Evolutionary conservation across 2,113 vertebrate species (phyloP), one percentile per base, ranked within the genome.

Genomic region (Merops nubicus): DNA sequence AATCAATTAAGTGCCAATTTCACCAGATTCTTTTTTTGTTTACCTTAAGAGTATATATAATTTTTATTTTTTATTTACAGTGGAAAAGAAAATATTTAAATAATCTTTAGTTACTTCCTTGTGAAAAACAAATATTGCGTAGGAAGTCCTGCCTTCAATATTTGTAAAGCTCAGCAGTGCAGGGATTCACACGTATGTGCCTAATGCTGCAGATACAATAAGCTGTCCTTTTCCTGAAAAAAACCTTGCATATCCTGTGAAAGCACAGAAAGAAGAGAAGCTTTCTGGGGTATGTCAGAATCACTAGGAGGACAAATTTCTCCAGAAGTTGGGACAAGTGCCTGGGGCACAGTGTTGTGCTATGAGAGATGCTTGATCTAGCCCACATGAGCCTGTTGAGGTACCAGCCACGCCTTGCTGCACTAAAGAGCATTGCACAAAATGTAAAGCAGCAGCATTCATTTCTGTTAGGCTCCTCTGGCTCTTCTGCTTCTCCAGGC

Each of bases 111-210:
- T 26, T 75, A 43, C 40, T 95, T 92, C 68, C 65, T 86, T 93
- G 83, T 82, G 90, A 74, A 89, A 94, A 85, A 9, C 23, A 93
- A 96, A 92, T 69, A 75, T 3, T 43, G 33, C 26, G 7, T 40
- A 73, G 25, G 36, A 63, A 89, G 34, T 33, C 47, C 53, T 88
- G 23, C 63, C 43, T 84, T 72, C 64, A 88, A 40, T 89, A 53
- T 91, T 91, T 91, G 34, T 75, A 31, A 62, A 80, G 31, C 21
- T 81, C 81, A 19, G 20, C 57, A 69, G 77, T 29, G 59, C 33
- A 42, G 43, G 31, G 43, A 50, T 77, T 91, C 76, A 80, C 0
- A 0, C 42, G 31, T 34, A n/a, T 1, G 7, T 47, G 14, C 31
- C 40, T 65, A 70, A 63, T 2, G 1, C 50, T 36, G n/a, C 36